Evolutionary conservation across 2,113 vertebrate genomes (phyloP), one percentile per base, ranked within the genome.

Genomic region (Colistium nudipinnis): DNA sequence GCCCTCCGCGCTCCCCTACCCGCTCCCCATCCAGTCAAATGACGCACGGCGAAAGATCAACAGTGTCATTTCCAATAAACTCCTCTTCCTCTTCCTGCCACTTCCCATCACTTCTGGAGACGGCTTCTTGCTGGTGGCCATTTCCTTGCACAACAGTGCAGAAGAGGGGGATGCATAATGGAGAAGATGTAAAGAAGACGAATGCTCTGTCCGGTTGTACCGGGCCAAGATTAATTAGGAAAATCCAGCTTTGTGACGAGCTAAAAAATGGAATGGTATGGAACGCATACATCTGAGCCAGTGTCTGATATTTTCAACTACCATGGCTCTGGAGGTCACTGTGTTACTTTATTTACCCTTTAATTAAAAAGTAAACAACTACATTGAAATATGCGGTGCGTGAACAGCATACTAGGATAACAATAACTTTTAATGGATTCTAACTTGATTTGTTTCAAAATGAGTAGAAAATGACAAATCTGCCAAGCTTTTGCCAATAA

Each of bases 1-100:
- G 48, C 80, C 79, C 70, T 70, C 61, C 59, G 3, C 71, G 72
- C 66, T 70, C 61, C 72, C 67, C 54, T n/a, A 19, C 7, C 41
- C 41, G 6, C 70, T 71, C 75, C 62, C 69, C 55, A 24, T 74
- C 78, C 74, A 87, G 86, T 91, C 87, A 89, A 89, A 90, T 90
- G 89, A 92, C 85, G 92, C 90, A 84, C 84, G 48, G 61, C 78
- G 79, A 93, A n/a, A 89, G 90, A 93, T 91, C 91, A 91, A 89
- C 89, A 88, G 83, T 88, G 92, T 90, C 87, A 80, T 89, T 91
- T 80, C 81, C 88, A 91, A 93, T 93, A 84, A 89, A 91, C 77
- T 76, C 77, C 56, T 88, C 75, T 79, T 83, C 87, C 88, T 85
- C 81, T 77, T 80, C 76, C 84, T 88, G 90, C 86, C 90, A 90